Conservation (phyloP, 2,888 invertebrate genomes). For the Linnaemya vulpina region DNA sequence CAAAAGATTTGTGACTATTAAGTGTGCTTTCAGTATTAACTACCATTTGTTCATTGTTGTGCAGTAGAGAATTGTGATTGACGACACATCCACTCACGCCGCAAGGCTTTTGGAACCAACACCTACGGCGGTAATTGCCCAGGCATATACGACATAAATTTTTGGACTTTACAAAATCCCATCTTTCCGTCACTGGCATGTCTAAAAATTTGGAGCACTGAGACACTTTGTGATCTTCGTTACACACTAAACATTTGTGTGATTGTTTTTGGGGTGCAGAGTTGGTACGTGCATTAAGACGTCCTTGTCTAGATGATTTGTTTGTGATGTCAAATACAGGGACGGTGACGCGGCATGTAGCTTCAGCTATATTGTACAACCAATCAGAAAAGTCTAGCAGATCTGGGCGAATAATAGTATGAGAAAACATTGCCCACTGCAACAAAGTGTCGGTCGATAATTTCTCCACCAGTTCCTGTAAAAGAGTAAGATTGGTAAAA, state of each 20-base stretch:
- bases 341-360: too few relatives aligned
- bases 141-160: constrained; percentile 39
- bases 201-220: neutral
- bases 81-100: constrained; percentile 37
- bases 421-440: too few relatives aligned
- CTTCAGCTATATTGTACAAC: too few relatives aligned
- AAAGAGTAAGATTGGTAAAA: constrained; percentile 40
- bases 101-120: constrained; percentile 30
- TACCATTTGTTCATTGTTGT: constrained; percentile 9
- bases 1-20: constrained; percentile 1
- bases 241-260: too few relatives aligned
- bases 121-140: constrained; percentile 20
- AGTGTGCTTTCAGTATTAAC: constrained; percentile 1
- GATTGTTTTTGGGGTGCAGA: too few relatives aligned
- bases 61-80: constrained; percentile 35
- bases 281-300: too few relatives aligned
- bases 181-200: neutral
- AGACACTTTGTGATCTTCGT: neutral
- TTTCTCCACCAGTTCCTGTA: constrained; percentile 48
- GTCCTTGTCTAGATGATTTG: too few relatives aligned
- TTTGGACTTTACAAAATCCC: constrained; percentile 25
- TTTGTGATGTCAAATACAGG: too few relatives aligned
- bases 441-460: constrained; percentile 3
- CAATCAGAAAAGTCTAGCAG: too few relatives aligned
- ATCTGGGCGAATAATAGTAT: too few relatives aligned